These are phyloP conservation scores for Malurus melanocephalus DNA, from an alignment of 2,113 vertebrate genomes.

Conservation along the genomic window DNA sequence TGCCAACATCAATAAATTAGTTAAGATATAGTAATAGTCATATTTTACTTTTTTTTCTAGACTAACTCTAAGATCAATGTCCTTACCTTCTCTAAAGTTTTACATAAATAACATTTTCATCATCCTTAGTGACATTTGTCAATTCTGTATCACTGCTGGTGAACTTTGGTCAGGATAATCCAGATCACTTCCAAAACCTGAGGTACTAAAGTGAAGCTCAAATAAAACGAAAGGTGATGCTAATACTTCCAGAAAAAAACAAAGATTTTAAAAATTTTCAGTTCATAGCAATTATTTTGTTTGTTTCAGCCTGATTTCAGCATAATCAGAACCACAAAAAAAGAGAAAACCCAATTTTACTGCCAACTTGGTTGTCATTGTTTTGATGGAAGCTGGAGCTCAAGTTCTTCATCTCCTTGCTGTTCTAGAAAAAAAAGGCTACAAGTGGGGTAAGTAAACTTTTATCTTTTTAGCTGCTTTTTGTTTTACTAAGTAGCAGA, in stretches of 20 bases:
- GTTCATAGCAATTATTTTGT: not conserved
- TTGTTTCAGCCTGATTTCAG: not conserved
- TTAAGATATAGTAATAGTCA: not conserved
- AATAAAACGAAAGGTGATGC: rapidly evolving
- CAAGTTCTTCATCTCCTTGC: not conserved
- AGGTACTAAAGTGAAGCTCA: not conserved
- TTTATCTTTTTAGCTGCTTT: not conserved
- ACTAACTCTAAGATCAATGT: not conserved
- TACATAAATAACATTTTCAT: not conserved
- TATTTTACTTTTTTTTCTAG: not conserved
- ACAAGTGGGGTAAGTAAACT: not conserved
- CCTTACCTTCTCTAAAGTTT: not conserved
- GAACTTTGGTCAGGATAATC: not conserved
- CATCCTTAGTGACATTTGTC: not conserved
- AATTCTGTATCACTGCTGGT: not conserved
- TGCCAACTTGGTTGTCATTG: not conserved
- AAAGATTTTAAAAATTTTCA: not conserved
- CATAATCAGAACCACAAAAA: not conserved
- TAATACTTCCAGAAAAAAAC: not conserved
- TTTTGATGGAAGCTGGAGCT: not conserved
- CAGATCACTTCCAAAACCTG: not conserved
- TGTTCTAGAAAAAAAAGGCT: not conserved
- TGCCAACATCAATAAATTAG: not conserved
- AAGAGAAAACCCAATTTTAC: not conserved
- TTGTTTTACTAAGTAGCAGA: not conserved